These are phyloP conservation scores for Pristionchus fissidentatus DNA, from an alignment of 2,888 invertebrate genomes.

Conservation along the genomic window DNA sequence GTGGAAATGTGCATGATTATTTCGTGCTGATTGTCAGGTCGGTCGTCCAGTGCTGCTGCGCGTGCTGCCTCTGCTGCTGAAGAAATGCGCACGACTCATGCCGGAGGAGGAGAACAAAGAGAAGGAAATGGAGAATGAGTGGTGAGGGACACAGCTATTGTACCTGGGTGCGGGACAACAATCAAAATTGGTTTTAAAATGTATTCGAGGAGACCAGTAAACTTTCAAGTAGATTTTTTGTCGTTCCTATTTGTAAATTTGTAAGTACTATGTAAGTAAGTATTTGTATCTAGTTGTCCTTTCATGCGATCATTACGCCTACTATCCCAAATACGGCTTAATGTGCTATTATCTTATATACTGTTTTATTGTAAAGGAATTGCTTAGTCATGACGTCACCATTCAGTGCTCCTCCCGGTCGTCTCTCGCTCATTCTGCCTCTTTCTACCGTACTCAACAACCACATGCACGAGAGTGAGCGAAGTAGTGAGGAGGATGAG, in stretches of 20 bases:
- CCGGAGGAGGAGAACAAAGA: neutral
- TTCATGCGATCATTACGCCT: too few species aligned
- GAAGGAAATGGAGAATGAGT: neutral
- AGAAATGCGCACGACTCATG: constrained; percentile 21
- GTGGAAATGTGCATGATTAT: too few species aligned
- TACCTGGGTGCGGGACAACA: too few species aligned
- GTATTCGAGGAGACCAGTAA: too few species aligned
- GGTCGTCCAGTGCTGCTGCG: constrained; percentile 36
- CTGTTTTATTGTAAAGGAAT: too few species aligned
- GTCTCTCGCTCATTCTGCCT: constrained; percentile 14
- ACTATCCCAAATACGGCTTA: too few species aligned
- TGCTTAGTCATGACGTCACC: too few species aligned
- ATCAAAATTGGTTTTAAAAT: too few species aligned
- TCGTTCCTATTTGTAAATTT: too few species aligned
- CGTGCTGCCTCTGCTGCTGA: constrained; percentile 43
- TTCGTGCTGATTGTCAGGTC: neutral
- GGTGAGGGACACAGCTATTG: neutral
- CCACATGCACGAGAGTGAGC: neutral
- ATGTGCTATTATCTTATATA: neutral
- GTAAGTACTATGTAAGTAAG: too few species aligned
- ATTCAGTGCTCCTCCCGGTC: neutral
- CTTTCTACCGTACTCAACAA: neutral
- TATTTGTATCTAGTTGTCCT: too few species aligned
- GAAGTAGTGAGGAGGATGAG: constrained; percentile 76
- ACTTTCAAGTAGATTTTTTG: too few species aligned